Percentiles rank a stretch among this genome's conserved stretches.
Conservation (phyloP, 1,140 invertebrate species). For the Sitophilus oryzae region DNA sequence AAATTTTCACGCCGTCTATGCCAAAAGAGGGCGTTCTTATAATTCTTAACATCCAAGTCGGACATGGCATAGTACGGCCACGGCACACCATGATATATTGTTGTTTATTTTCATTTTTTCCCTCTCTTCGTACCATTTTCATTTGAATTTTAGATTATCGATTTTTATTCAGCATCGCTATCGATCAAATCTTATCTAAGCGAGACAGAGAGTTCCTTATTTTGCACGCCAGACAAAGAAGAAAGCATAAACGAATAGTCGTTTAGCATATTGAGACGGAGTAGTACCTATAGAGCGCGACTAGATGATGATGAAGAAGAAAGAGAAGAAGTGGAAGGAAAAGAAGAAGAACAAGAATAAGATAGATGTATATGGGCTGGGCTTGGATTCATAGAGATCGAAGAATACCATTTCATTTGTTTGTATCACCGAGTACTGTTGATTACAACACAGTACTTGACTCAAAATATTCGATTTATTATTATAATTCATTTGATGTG, state of each 20-base stretch:
- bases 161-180: slow-evolving; percentile 2
- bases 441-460: too few species aligned
- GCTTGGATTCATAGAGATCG: too few species aligned
- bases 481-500: too few species aligned
- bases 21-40: slow-evolving; percentile 1
- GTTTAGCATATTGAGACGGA: background rate
- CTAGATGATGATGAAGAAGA: background rate
- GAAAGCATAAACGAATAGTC: background rate
- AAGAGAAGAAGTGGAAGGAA: background rate
- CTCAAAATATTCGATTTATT: too few species aligned
- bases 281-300: background rate
- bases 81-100: slow-evolving; percentile 3
- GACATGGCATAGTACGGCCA: background rate
- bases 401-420: background rate
- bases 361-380: background rate
- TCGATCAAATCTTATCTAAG: background rate
- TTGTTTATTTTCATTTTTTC: slow-evolving; percentile 4
- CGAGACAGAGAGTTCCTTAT: background rate
- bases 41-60: background rate
- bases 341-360: background rate
- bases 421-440: background rate
- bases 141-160: slow-evolving; percentile 7
- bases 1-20: background rate
- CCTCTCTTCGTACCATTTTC: background rate
- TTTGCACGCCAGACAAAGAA: background rate